A percentile compares a stretch with the other conserved stretches of the same genome.
Conservation (phyloP, 1,140 invertebrate genomes). For the Pachypsylla venusta region DNA sequence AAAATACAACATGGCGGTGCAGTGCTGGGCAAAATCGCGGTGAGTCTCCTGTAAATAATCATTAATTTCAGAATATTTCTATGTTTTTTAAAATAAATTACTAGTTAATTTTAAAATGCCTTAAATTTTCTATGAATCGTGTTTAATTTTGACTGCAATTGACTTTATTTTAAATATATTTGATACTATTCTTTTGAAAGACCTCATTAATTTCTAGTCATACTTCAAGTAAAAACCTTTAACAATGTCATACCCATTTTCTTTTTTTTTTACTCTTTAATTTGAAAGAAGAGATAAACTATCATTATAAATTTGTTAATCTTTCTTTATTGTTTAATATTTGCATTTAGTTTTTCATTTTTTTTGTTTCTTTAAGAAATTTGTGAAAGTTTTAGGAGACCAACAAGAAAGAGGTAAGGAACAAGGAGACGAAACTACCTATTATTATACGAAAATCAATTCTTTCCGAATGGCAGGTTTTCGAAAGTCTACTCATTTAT, state of each 20-base stretch:
- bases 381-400: too few relatives aligned
- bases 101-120: constrained; percentile 10
- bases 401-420: too few relatives aligned
- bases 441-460: too few relatives aligned
- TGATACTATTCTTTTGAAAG: background rate
- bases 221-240: constrained; percentile 6
- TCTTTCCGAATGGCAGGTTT: too few relatives aligned
- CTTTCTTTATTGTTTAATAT: too few relatives aligned
- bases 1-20: constrained; percentile 79
- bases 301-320: background rate
- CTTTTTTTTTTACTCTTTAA: constrained; percentile 1
- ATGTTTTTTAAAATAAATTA: constrained; percentile 11
- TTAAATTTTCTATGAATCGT: background rate
- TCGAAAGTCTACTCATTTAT: too few relatives aligned
- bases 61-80: background rate
- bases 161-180: background rate
- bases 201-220: constrained; percentile 7
- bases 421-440: too few relatives aligned
- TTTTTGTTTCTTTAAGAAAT: too few relatives aligned
- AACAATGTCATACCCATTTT: background rate
- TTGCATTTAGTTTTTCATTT: too few relatives aligned
- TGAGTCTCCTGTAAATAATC: constrained; percentile 36
- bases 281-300: background rate
- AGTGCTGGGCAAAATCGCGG: constrained; percentile 86
- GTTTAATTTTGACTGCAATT: constrained; percentile 12